These are phyloP conservation scores for Galbula dea DNA, from an alignment of 2,113 vertebrate species.

Conservation along the genomic window DNA sequence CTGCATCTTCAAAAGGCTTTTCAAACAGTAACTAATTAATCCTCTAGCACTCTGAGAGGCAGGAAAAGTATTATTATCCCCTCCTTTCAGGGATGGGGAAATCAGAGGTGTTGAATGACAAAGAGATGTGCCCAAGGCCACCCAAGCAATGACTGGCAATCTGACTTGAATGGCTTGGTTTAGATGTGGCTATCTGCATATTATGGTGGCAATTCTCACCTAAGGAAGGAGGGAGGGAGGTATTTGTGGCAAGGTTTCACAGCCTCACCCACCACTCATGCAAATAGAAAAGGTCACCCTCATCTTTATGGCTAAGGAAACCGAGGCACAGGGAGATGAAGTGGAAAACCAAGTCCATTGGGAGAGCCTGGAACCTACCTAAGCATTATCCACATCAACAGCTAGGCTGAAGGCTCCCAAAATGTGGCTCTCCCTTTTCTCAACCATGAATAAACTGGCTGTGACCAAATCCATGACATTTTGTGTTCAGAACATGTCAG, in stretches of 20 bases:
- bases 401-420: neutral
- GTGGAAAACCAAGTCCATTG: neutral
- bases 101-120: constrained; percentile 41
- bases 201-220: neutral
- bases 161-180: neutral
- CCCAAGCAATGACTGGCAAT: neutral
- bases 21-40: constrained; percentile 42
- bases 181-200: neutral
- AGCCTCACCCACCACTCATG: neutral
- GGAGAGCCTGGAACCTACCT: neutral
- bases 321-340: neutral
- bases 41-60: neutral
- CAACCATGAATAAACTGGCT: neutral
- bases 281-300: constrained; percentile 10
- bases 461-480: neutral
- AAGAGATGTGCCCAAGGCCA: constrained; percentile 46
- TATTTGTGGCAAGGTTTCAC: neutral
- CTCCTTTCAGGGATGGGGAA: constrained; percentile 28
- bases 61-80: neutral
- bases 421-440: accelerated
- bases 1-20: constrained; percentile 40
- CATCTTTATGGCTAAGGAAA: neutral
- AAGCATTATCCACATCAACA: neutral
- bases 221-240: neutral
- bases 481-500: neutral